A percentile compares a stretch with the other conserved stretches of the same genome.
Conservation (phyloP, 1,140 invertebrate genomes). For the Magallana ariakensis region DNA sequence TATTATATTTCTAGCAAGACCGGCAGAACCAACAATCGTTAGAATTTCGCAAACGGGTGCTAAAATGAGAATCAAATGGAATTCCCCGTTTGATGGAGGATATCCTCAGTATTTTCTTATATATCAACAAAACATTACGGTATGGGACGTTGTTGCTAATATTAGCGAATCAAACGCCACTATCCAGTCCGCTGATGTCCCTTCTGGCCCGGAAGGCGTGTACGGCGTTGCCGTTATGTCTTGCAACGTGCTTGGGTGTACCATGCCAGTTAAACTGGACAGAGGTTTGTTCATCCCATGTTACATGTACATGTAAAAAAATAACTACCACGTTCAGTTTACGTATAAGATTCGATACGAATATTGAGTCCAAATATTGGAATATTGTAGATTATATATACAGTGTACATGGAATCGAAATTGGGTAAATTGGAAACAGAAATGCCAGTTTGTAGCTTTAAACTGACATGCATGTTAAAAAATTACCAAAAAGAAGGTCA, state of each 20-base stretch:
- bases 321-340: too few species aligned
- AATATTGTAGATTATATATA: too few species aligned
- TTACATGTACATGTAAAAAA: too few species aligned
- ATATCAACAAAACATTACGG: neutral
- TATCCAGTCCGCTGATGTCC: neutral
- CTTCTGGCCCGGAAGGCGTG: neutral
- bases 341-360: too few species aligned
- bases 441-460: too few species aligned
- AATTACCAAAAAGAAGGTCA: too few species aligned
- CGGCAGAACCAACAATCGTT: neutral
- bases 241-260: neutral
- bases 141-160: conserved; percentile 13
- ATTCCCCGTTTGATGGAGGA: neutral
- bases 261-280: neutral
- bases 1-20: neutral
- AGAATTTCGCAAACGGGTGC: neutral
- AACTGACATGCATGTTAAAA: too few species aligned
- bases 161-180: neutral
- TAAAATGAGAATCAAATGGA: neutral
- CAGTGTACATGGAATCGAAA: too few species aligned
- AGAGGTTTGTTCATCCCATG: neutral
- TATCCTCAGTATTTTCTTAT: conserved; percentile 14
- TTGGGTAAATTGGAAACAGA: too few species aligned
- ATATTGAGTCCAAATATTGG: too few species aligned
- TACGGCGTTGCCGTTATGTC: neutral